Conservation (phyloP, 2,888 invertebrate genomes). For the Uloborus plumipes region DNA sequence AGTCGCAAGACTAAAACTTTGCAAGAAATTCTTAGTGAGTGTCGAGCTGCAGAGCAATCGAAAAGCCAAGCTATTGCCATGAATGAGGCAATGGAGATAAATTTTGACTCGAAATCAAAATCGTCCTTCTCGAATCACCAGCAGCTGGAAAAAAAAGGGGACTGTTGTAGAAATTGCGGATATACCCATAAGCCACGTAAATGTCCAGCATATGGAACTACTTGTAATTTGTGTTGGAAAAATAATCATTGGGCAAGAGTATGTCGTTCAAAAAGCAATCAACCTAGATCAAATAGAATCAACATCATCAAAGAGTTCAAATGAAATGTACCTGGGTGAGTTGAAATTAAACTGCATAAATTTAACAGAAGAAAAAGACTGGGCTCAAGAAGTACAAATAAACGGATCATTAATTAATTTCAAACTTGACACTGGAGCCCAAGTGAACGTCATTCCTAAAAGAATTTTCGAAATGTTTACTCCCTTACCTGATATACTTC, state of each 20-base stretch:
- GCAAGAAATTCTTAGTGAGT: slow-evolving; percentile 8
- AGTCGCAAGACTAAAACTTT: background rate
- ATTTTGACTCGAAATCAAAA: background rate
- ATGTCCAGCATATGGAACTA: slow-evolving; percentile 26
- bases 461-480: background rate
- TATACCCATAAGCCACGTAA: background rate
- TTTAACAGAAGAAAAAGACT: background rate
- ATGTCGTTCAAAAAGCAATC: background rate
- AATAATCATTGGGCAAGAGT: slow-evolving; percentile 5
- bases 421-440: slow-evolving; percentile 18
- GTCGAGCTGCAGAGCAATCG: slow-evolving; percentile 20
- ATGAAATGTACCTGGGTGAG: background rate
- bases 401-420: background rate
- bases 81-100: slow-evolving; percentile 1
- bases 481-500: background rate
- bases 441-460: slow-evolving; percentile 12
- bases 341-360: background rate
- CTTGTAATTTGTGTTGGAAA: background rate
- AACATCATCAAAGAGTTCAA: background rate
- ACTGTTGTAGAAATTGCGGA: background rate
- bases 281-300: background rate
- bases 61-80: slow-evolving; percentile 16
- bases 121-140: background rate
- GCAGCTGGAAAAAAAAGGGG: background rate
- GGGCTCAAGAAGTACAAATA: background rate